phyloP scores from a whole-genome alignment of 2,888 invertebrate genomes.

The Antheraea yamamai region DNA sequence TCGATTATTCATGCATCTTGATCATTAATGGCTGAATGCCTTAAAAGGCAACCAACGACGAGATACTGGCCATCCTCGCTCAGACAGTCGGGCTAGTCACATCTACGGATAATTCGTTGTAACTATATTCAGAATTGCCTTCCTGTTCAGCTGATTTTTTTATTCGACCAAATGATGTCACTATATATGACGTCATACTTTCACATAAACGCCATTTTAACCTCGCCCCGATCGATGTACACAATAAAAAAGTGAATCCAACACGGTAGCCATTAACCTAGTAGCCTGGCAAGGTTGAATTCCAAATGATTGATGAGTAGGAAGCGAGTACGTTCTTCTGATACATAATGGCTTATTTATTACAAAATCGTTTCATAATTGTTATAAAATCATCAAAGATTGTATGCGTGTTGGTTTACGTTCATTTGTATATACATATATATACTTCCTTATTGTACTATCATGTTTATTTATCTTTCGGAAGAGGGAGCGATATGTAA shows the following conservation, averaged over 20 bases:
- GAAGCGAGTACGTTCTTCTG: background rate
- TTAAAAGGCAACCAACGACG: too few species aligned
- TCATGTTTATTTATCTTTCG: background rate
- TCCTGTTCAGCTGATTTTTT: too few species aligned
- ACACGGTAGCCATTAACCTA: background rate
- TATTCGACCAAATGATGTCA: too few species aligned
- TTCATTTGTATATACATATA: background rate
- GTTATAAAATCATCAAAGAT: background rate
- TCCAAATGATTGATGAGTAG: background rate
- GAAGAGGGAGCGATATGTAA: background rate
- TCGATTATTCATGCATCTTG: too few species aligned
- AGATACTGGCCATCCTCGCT: too few species aligned
- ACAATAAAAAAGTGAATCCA: background rate
- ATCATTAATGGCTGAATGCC: too few species aligned
- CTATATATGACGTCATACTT: too few species aligned
- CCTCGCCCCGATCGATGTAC: too few species aligned
- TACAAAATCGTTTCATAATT: background rate
- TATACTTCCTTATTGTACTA: background rate
- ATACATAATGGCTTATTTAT: background rate
- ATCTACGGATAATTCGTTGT: too few species aligned
- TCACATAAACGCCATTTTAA: too few species aligned
- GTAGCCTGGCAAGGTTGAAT: background rate
- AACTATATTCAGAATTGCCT: too few species aligned
- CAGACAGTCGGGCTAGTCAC: too few species aligned
- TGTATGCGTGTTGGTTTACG: background rate